Percentiles rank a stretch among this genome's conserved stretches.
Conservation (phyloP, 2,888 invertebrate species). For the Malthinus flaveolus region DNA sequence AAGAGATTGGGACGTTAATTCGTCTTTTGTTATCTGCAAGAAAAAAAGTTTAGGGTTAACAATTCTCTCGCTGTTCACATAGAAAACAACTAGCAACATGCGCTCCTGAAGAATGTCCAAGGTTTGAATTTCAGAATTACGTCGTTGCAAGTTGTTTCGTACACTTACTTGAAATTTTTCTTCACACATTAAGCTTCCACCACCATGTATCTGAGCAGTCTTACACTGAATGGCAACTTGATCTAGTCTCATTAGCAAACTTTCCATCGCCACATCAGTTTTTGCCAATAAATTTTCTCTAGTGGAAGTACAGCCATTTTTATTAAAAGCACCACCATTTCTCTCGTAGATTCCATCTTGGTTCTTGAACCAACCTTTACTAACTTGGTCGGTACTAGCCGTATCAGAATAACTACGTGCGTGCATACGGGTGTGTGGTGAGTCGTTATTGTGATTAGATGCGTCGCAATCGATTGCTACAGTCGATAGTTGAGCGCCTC, state of each 20-base stretch:
- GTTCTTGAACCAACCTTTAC: conserved; percentile 12
- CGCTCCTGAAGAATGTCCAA: too few relatives aligned
- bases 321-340: conserved; percentile 26
- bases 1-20: conserved; percentile 77
- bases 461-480: conserved; percentile 37
- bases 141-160: too few relatives aligned
- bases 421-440: conserved; percentile 40
- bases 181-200: conserved; percentile 74
- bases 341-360: conserved; percentile 18
- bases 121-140: too few relatives aligned
- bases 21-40: conserved; percentile 70
- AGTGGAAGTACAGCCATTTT: conserved; percentile 46
- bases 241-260: conserved; percentile 68
- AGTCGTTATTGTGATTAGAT: conserved; percentile 11
- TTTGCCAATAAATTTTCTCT: conserved; percentile 65
- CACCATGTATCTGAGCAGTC: conserved; percentile 74
- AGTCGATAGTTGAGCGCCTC: conserved; percentile 38
- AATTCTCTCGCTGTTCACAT: too few relatives aligned
- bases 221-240: conserved; percentile 73
- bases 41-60: too few relatives aligned
- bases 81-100: too few relatives aligned
- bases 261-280: conserved; percentile 72
- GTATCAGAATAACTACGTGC: conserved; percentile 21
- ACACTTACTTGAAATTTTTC: conserved; percentile 72
- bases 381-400: conserved; percentile 8